These are phyloP conservation scores for Gortyna flavago DNA, from an alignment of 2,888 invertebrate genomes.

Conservation along the genomic window DNA sequence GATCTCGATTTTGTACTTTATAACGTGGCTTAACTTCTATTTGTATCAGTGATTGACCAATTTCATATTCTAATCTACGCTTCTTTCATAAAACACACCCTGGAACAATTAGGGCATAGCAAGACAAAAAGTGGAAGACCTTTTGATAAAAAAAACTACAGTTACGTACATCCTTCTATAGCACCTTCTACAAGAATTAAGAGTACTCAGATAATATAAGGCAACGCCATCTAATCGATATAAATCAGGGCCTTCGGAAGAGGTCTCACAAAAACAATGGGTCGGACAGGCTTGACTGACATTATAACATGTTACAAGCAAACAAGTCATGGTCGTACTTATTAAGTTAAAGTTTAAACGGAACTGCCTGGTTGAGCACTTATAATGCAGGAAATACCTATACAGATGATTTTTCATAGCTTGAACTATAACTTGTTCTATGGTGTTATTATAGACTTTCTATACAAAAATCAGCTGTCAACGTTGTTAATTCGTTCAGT, in stretches of 20 bases:
- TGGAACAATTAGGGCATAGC: background rate
- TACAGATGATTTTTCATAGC: background rate
- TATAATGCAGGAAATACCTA: constrained; percentile 30
- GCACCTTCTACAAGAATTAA: background rate
- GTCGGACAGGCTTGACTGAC: background rate
- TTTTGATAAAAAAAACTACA: background rate
- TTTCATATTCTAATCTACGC: background rate
- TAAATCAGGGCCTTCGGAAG: constrained; percentile 11
- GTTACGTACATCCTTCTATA: background rate
- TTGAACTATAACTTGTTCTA: background rate
- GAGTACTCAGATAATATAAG: background rate
- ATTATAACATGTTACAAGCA: constrained; percentile 18
- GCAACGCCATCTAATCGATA: constrained; percentile 6
- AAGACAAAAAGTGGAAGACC: background rate
- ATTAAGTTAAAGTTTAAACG: constrained; percentile 45
- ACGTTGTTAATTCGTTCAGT: background rate
- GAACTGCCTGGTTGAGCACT: constrained; percentile 23
- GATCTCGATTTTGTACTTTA: background rate
- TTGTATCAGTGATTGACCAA: background rate
- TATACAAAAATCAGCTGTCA: background rate
- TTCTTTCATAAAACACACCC: background rate
- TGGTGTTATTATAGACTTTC: background rate
- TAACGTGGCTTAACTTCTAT: background rate
- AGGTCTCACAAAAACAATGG: constrained; percentile 36
- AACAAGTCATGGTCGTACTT: constrained; percentile 40